These are phyloP conservation scores for Halictus rubicundus DNA, from an alignment of 1,140 invertebrate species.

Conservation along the genomic window DNA sequence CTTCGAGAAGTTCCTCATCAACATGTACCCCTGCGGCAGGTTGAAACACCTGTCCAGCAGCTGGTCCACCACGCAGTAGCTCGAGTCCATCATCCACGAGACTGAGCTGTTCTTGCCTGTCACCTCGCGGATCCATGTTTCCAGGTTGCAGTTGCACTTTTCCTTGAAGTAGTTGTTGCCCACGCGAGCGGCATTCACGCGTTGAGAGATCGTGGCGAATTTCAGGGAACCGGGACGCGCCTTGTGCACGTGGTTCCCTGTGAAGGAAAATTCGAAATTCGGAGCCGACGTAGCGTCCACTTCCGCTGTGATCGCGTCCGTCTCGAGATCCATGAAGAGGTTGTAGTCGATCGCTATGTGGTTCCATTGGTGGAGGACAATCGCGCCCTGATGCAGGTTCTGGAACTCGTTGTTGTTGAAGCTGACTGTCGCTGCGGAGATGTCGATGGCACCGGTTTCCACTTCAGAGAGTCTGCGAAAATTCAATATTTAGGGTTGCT, in stretches of 20 bases:
- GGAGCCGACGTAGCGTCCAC: conserved; percentile 72
- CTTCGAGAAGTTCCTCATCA: conserved; percentile 83
- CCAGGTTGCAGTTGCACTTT: conserved; percentile 84
- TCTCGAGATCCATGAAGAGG: conserved; percentile 82
- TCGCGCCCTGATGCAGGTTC: conserved; percentile 80
- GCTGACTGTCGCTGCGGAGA: conserved; percentile 82
- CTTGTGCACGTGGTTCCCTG: conserved; percentile 83
- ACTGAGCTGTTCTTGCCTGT: conserved; percentile 74
- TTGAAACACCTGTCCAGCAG: conserved; percentile 84
- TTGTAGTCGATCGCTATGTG: conserved; percentile 84
- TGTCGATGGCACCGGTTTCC: conserved; percentile 83
- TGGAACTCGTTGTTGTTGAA: conserved; percentile 84
- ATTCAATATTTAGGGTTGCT: background rate
- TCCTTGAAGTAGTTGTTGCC: conserved; percentile 84
- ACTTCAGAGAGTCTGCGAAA: conserved; percentile 84
- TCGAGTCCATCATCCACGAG: conserved; percentile 80
- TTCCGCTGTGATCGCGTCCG: conserved; percentile 80
- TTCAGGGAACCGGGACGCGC: conserved; percentile 80
- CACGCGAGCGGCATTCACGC: conserved; percentile 79
- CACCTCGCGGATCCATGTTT: conserved; percentile 80
- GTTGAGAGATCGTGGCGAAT: conserved; percentile 81
- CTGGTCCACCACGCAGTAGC: conserved; percentile 83
- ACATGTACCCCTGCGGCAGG: conserved; percentile 83
- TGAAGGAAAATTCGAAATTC: conserved; percentile 82
- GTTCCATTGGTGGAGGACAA: conserved; percentile 84